Evolutionary conservation across 1,140 invertebrate species (phyloP).

Genomic region (Oscheius sp.): DNA sequence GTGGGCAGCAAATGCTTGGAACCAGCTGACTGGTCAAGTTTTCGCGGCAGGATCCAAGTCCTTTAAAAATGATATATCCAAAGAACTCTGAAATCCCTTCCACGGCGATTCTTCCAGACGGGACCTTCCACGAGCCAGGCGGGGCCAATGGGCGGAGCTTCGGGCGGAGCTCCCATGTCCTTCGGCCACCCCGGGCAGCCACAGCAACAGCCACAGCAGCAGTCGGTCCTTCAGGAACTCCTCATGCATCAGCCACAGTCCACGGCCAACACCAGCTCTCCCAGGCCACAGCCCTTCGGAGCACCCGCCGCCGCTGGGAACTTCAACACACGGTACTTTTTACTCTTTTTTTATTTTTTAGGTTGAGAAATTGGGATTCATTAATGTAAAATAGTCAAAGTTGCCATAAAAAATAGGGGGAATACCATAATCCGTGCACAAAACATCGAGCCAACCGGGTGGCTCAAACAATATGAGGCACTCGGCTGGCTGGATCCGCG

Average conservation of each 20-base stretch:
- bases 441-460: no score
- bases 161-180: background rate
- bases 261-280: background rate
- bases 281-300: background rate
- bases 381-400: no score
- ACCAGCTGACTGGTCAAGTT: no score
- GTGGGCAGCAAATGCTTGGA: no score
- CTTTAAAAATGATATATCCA: constrained; percentile 1
- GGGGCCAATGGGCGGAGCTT: background rate
- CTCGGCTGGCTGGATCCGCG: no score
- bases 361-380: background rate
- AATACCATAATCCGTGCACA: no score
- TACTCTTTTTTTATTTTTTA: background rate
- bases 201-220: constrained; percentile 1
- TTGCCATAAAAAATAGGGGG: no score
- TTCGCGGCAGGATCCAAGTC: no score
- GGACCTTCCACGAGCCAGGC: background rate
- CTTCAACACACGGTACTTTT: background rate
- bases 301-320: background rate
- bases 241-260: constrained; percentile 26
- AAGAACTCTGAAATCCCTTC: background rate
- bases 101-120: constrained; percentile 2
- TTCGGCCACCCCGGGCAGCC: background rate
- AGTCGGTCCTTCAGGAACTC: constrained; percentile 18
- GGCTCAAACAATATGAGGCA: no score